These are phyloP conservation scores for Atta colombica DNA, from an alignment of 1,140 invertebrate species.

Conservation along the genomic window DNA sequence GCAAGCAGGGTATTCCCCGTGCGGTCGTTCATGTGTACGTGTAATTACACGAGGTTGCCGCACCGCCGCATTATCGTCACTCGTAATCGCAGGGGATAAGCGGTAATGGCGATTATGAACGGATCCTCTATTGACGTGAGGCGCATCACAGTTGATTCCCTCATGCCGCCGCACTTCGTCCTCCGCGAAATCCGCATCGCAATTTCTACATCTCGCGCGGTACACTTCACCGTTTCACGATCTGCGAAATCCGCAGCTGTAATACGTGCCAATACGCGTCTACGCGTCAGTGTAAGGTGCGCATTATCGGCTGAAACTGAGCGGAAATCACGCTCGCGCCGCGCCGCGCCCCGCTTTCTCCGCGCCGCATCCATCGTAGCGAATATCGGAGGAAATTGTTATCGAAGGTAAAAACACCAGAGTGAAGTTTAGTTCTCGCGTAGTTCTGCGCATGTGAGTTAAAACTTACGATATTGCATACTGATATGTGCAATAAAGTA, in stretches of 20 bases:
- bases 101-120: constrained; percentile 64
- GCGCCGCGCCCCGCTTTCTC: constrained; percentile 26
- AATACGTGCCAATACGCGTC: constrained; percentile 15
- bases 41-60: constrained; percentile 56
- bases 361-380: not conserved
- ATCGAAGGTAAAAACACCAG: not conserved
- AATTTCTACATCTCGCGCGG: constrained; percentile 38
- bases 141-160: constrained; percentile 42
- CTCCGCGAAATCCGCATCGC: constrained; percentile 20
- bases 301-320: constrained; percentile 50
- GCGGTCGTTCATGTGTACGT: constrained; percentile 11
- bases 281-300: constrained; percentile 31
- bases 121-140: constrained; percentile 56
- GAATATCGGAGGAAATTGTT: constrained; percentile 39
- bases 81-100: constrained; percentile 64
- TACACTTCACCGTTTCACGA: constrained; percentile 49
- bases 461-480: constrained; percentile 6
- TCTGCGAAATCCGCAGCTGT: constrained; percentile 8
- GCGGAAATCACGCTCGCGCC: constrained; percentile 25
- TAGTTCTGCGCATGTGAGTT: constrained; percentile 11
- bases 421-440: not conserved
- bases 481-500: constrained; percentile 24
- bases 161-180: not conserved
- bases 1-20: constrained; percentile 29
- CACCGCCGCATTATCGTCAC: constrained; percentile 61